These are phyloP conservation scores for Drosophila pachea DNA, from an alignment of 1,140 invertebrate species.

Conservation along the genomic window DNA sequence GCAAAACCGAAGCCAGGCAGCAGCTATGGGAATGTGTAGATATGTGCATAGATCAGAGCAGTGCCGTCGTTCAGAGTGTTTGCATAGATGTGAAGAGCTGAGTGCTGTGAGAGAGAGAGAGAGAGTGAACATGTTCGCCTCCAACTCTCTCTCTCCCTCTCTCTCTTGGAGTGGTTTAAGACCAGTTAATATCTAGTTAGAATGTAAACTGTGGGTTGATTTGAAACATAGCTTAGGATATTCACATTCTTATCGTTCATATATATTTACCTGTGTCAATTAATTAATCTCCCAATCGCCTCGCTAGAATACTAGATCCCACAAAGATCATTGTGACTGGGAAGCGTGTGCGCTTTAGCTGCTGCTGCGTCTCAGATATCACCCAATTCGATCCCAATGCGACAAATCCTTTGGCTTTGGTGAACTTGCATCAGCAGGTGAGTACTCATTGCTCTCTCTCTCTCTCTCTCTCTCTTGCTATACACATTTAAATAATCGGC, in stretches of 20 bases:
- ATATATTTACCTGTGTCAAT: neutral
- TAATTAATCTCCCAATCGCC: neutral
- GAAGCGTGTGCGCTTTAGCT: constrained; percentile 88
- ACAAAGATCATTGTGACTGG: constrained; percentile 93
- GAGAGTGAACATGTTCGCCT: too few relatives aligned
- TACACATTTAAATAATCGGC: neutral
- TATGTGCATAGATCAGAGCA: neutral
- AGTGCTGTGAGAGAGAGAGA: too few relatives aligned
- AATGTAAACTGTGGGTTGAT: too few relatives aligned
- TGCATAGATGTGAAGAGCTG: too few relatives aligned
- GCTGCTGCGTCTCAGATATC: constrained; percentile 90
- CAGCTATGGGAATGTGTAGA: neutral
- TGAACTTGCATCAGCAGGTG: constrained; percentile 87
- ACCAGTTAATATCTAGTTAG: too few relatives aligned
- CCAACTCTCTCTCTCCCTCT: too few relatives aligned
- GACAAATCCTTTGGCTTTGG: constrained; percentile 80
- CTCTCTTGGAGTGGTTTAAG: too few relatives aligned
- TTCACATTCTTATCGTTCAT: too few relatives aligned
- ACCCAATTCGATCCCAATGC: constrained; percentile 88
- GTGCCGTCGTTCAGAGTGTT: too few relatives aligned
- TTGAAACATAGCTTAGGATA: too few relatives aligned
- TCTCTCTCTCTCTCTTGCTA: too few relatives aligned
- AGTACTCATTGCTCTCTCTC: too few relatives aligned
- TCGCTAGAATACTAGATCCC: constrained; percentile 88
- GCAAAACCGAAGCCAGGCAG: neutral